Evolutionary conservation across 2,888 invertebrate genomes (phyloP).

Genomic region (Lumbricus terrestris): DNA sequence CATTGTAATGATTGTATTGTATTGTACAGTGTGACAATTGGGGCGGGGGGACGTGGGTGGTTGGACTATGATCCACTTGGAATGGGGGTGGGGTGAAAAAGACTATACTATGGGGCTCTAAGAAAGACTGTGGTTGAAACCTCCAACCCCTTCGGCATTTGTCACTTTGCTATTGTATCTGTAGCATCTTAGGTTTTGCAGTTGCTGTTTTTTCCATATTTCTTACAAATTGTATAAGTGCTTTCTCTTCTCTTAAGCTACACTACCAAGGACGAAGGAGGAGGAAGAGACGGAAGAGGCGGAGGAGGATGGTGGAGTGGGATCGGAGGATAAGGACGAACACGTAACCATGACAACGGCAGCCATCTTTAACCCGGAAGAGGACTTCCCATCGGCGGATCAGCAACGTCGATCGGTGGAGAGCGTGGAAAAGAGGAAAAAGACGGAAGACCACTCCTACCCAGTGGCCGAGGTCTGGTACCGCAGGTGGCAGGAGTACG

Average conservation of each 20-base stretch:
- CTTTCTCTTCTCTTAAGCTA: background rate
- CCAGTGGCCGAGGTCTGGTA: conserved; percentile 43
- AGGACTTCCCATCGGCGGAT: conserved; percentile 30
- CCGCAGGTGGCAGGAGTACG: conserved; percentile 37
- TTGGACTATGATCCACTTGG: no score
- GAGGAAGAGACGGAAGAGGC: background rate
- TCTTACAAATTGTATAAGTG: no score
- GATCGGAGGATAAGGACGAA: background rate
- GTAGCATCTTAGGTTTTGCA: background rate
- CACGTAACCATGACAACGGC: background rate
- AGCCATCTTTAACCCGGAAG: conserved; percentile 10
- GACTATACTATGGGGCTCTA: no score
- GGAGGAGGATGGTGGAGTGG: background rate
- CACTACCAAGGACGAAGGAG: background rate
- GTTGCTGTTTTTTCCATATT: background rate
- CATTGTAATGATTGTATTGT: no score
- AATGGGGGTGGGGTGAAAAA: no score
- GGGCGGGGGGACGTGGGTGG: no score
- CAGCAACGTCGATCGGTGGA: conserved; percentile 31
- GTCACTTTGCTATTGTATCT: no score
- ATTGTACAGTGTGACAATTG: no score
- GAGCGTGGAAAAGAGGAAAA: conserved; percentile 33
- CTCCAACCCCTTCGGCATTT: no score
- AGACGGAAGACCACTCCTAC: conserved; percentile 39
- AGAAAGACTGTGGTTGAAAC: no score